Conservation (phyloP, 2,113 vertebrate species). For the Eupsittula cactorum region DNA sequence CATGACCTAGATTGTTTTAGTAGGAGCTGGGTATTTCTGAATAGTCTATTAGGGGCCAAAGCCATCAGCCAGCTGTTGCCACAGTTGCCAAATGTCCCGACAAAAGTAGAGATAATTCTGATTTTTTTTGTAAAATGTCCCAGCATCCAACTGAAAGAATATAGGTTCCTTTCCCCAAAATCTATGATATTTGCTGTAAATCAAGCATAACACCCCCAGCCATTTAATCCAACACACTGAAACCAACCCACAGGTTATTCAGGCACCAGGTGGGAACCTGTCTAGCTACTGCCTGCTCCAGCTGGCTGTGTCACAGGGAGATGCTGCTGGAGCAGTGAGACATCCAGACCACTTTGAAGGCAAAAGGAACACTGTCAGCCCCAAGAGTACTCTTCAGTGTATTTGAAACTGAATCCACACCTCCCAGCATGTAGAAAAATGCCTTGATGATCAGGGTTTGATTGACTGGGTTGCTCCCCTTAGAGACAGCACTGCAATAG, state of each 20-base stretch:
- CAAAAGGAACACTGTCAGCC: background rate
- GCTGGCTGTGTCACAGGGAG: background rate
- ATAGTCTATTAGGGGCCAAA: background rate
- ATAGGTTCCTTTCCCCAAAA: background rate
- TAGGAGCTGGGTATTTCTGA: background rate
- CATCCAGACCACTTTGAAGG: background rate
- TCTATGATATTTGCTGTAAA: background rate
- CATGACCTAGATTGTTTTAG: background rate
- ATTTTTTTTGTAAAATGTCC: background rate
- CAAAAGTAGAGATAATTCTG: background rate
- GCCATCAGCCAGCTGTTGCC: background rate
- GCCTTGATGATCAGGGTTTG: background rate
- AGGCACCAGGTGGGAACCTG: fast-evolving
- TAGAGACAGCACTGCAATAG: background rate
- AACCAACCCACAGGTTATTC: background rate
- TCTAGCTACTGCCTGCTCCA: background rate
- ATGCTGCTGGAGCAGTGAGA: fast-evolving
- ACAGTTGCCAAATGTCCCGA: background rate
- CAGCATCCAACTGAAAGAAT: background rate
- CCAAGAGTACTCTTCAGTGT: background rate
- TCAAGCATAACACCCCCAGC: background rate
- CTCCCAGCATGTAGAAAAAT: background rate
- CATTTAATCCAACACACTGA: background rate
- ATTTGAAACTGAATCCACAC: background rate
- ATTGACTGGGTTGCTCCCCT: background rate